Percentiles rank a stretch among this genome's conserved stretches.
These are phyloP conservation scores for Epizoanthus rinbou DNA, from an alignment of 92 coral and sea anemone species.

Conservation along the genomic window DNA sequence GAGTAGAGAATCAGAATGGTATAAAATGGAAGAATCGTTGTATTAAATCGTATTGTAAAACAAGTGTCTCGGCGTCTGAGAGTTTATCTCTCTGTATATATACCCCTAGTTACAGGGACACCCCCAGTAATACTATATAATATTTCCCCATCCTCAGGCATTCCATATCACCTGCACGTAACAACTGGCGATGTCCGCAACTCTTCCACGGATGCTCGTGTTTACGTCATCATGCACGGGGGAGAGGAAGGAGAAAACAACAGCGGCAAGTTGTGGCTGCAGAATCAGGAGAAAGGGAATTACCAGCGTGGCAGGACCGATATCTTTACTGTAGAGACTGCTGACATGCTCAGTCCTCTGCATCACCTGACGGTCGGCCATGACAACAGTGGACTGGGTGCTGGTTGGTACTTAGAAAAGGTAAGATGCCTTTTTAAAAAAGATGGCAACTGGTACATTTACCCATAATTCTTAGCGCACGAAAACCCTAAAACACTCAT, in stretches of 20 bases:
- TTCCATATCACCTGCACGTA: slow-evolving; percentile 85
- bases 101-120: no score
- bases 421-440: slow-evolving; percentile 49
- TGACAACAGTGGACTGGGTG: slow-evolving; percentile 94
- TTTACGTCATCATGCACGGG: slow-evolving; percentile 85
- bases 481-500: no score
- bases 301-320: slow-evolving; percentile 90
- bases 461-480: no score
- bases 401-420: slow-evolving; percentile 93
- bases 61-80: no score
- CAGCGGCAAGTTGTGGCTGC: slow-evolving; percentile 94
- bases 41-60: no score
- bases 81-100: no score
- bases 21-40: no score
- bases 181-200: slow-evolving; percentile 93
- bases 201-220: slow-evolving; percentile 87
- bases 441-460: no score
- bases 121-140: no score
- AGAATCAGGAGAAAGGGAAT: slow-evolving; percentile 78
- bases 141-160: slow-evolving; percentile 46
- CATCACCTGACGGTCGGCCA: slow-evolving; percentile 97
- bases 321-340: slow-evolving; percentile 83
- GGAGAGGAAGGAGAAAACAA: slow-evolving; percentile 91
- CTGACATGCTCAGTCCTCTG: slow-evolving; percentile 86
- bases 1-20: no score